A percentile compares a stretch with the other conserved stretches of the same genome.
These are phyloP conservation scores for Rhabdornis inornatus DNA, from an alignment of 2,113 vertebrate genomes.

Conservation along the genomic window DNA sequence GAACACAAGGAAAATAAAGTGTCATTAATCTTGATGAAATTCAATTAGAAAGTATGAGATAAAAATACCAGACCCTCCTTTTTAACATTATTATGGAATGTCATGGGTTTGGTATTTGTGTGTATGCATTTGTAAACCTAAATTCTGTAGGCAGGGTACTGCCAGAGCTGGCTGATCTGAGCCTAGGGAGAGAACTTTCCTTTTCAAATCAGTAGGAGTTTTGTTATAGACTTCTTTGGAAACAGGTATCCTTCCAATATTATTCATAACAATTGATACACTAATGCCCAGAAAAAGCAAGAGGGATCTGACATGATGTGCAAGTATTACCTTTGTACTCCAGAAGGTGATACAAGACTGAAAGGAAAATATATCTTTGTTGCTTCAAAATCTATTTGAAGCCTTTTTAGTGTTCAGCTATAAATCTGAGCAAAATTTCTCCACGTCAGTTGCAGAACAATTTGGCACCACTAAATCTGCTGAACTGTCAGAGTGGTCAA, in stretches of 20 bases:
- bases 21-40: conserved; percentile 11
- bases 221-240: not conserved
- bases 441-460: not conserved
- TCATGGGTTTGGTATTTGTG: not conserved
- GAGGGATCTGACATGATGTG: not conserved
- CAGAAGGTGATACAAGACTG: not conserved
- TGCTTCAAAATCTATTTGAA: not conserved
- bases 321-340: not conserved
- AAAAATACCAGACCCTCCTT: not conserved
- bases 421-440: conserved; percentile 13
- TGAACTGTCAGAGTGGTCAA: not conserved
- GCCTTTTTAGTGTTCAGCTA: not conserved
- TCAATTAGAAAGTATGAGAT: not conserved
- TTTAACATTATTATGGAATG: not conserved
- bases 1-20: not conserved
- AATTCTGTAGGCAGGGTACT: not conserved
- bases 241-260: not conserved
- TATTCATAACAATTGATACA: not conserved
- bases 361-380: not conserved
- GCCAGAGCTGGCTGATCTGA: not conserved
- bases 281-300: not conserved
- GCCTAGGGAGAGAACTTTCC: not conserved
- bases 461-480: not conserved
- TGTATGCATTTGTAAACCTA: not conserved
- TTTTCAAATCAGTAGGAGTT: not conserved